Percentiles rank a stretch among this genome's conserved stretches.
These are phyloP conservation scores for Apodemus agrarius DNA, from an alignment of 2,797 vertebrate genomes.

Conservation along the genomic window DNA sequence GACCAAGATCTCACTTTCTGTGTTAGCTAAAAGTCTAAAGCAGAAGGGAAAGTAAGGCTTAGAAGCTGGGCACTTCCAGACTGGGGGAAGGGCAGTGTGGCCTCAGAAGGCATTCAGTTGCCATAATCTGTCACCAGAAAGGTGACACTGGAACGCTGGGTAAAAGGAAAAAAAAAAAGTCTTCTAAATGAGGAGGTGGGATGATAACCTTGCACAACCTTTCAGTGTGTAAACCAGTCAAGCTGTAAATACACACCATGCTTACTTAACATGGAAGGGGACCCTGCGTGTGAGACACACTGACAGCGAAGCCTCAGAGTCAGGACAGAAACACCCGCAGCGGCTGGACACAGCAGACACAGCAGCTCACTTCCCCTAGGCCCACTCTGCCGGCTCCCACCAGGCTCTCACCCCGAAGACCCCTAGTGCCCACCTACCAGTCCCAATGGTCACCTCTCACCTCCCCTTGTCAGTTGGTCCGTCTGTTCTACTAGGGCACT, in stretches of 20 bases:
- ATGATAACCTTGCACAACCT: background rate
- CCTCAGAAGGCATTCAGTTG: slow-evolving; percentile 41
- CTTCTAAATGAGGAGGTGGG: slow-evolving; percentile 23
- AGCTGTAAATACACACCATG: background rate
- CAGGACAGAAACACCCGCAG: background rate
- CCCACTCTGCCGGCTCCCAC: slow-evolving; percentile 43
- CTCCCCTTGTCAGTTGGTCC: slow-evolving; percentile 66
- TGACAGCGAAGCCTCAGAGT: background rate
- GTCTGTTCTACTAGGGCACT: slow-evolving; percentile 67
- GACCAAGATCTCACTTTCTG: slow-evolving; percentile 1
- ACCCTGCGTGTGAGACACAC: background rate
- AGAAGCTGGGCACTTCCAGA: slow-evolving; percentile 37
- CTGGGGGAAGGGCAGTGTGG: slow-evolving; percentile 25
- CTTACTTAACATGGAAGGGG: background rate
- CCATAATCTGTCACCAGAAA: slow-evolving; percentile 63
- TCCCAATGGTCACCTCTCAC: slow-evolving; percentile 64
- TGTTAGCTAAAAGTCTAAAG: slow-evolving; percentile 51
- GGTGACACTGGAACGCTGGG: slow-evolving; percentile 61
- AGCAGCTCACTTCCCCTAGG: background rate
- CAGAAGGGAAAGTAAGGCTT: slow-evolving; percentile 30
- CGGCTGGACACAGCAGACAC: background rate
- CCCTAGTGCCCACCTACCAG: slow-evolving; percentile 71
- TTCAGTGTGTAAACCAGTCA: slow-evolving; percentile 32
- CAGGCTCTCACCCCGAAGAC: slow-evolving; percentile 51
- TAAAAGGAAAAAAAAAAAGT: slow-evolving; percentile 16